These are phyloP conservation scores for Enteromius afrohamiltoni DNA, from an alignment of 2,797 vertebrate species.

Conservation along the genomic window DNA sequence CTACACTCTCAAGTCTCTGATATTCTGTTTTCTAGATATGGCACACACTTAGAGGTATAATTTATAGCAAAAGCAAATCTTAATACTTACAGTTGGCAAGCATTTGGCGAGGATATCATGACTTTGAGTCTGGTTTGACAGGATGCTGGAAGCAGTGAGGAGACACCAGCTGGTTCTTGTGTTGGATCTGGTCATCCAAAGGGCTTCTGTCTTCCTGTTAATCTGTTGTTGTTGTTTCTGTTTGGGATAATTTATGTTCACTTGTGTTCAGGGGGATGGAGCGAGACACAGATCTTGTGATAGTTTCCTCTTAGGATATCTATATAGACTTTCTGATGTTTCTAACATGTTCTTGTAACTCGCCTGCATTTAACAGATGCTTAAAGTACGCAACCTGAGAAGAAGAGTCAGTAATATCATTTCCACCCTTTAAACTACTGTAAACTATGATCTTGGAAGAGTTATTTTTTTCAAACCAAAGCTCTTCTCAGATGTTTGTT, in stretches of 20 bases:
- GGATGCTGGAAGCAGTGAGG: background rate
- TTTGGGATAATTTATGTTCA: conserved; percentile 21
- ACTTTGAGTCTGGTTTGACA: conserved; percentile 16
- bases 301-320: background rate
- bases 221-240: conserved; percentile 36
- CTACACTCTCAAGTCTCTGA: background rate
- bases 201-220: conserved; percentile 20
- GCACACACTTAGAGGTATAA: background rate
- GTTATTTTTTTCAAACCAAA: background rate
- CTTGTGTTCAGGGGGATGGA: conserved; percentile 6
- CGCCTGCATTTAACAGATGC: background rate
- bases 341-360: background rate
- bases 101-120: background rate
- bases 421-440: background rate
- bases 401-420: background rate
- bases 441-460: background rate
- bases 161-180: conserved; percentile 38
- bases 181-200: conserved; percentile 17
- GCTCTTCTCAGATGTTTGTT: background rate
- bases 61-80: background rate
- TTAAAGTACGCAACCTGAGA: background rate
- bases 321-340: background rate
- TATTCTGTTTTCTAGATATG: background rate
- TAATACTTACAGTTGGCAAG: background rate
- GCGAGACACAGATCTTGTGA: background rate